Base-by-base conservation (phyloP, 2,113 vertebrate species). In the Hassar affinis region DNA sequence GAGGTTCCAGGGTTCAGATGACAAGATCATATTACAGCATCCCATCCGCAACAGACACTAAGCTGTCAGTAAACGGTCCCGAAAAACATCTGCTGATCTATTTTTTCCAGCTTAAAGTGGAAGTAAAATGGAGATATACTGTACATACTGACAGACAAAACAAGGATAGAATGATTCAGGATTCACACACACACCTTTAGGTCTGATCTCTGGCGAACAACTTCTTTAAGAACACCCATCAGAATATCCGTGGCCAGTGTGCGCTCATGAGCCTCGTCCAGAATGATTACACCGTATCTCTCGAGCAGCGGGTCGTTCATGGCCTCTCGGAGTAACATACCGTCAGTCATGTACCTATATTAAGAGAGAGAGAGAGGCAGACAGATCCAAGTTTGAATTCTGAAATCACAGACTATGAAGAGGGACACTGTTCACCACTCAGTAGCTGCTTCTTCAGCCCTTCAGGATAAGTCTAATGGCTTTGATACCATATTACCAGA, bases 301-400 rank as follows among this genome's bases (percentile, higher is more conserved):
- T 99, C 97, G 81, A 99, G 93, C 78, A 99, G 93, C n/a, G 97
- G 97, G 89, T 99, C 97, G 2, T 98, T 98, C 97, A 99, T 98
- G 18, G 96, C 97, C 89, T 99, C 97, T 64, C 97, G 96, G 84
- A 99, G 96, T 88, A 99, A 88, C 98, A 98, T 99, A 82, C 98
- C 98, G 84, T 99, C 97, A 84, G 97, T 98, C 97, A 98, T 98
- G 84, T 99, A 99, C 87, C 97, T 98, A 78, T 7, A 69, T 52
- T 47, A 30, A 75, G 1, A 27, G 9, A 20, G 1, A 47, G 1
- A 49, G 18, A 18, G 8, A 0, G 7, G 33, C 1, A 59, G 11
- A 59, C 25, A 51, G 14, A 47, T 25, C 20, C 2, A 9, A 0
- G 17, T 4, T 0, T 47, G 22, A 12, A 47, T n/a, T 42, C 10